These are phyloP conservation scores for Leptothorax acervorum DNA, from an alignment of 2,888 invertebrate species.

Conservation along the genomic window DNA sequence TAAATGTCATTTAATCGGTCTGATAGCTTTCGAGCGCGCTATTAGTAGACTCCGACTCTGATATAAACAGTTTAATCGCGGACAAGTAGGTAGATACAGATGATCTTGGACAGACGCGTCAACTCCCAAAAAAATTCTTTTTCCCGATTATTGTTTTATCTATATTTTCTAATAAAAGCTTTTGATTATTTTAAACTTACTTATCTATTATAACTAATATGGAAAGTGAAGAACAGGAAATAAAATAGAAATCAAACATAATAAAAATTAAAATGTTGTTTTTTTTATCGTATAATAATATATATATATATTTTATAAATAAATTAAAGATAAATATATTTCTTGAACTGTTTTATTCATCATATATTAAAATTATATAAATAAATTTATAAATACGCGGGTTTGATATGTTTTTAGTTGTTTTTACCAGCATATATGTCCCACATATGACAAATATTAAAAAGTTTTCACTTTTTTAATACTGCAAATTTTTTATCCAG, in stretches of 20 bases:
- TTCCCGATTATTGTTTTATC: background rate
- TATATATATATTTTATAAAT: background rate
- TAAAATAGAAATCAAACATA: background rate
- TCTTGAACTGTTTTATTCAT: background rate
- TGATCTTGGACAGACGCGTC: background rate
- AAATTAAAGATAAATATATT: background rate
- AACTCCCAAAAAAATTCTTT: background rate
- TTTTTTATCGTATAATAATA: background rate
- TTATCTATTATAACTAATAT: background rate
- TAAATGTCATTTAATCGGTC: slow-evolving; percentile 71
- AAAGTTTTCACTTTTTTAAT: slow-evolving; percentile 1
- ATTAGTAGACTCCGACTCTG: slow-evolving; percentile 18
- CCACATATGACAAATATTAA: background rate
- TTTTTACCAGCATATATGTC: background rate
- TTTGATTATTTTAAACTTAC: background rate
- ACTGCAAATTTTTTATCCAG: background rate
- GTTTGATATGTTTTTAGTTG: background rate
- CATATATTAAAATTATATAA: background rate
- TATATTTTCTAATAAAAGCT: background rate
- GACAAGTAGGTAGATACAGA: background rate
- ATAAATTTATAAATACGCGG: background rate
- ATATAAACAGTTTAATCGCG: background rate
- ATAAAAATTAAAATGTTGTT: background rate
- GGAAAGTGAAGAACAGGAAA: background rate
- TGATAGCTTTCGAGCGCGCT: slow-evolving; percentile 65